Base-by-base conservation (phyloP, 37 sponge, comb jelly and placozoan genomes). In the Ianthella basta region DNA sequence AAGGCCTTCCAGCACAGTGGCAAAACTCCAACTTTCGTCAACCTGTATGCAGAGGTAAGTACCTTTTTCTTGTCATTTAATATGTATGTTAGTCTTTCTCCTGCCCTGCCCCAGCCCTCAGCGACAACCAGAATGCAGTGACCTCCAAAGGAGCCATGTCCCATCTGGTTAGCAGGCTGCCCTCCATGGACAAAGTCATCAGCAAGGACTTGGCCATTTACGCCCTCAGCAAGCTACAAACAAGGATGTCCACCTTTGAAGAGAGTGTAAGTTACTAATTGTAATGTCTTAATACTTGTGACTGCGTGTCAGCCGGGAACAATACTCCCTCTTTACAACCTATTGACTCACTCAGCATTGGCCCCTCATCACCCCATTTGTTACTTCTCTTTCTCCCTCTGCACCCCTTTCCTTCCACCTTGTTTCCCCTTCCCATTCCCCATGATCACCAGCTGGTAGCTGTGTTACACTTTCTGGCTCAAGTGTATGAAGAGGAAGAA, bases 401-500 rank as follows among this genome's bases (percentile, higher is more conserved):
- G 3, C 50, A 3, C 8, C 8, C 50, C 50, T 44, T 44, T 8
- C 50, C 50, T 8, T 44, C 50, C 50, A 44, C 50, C 50, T 44
- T 44, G 6, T 44, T 44, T 44, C 50, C 50, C 50, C 50, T 44
- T 44, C 50, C 50, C 50, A 3, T 8, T 44, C 50, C 50, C 8
- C 50, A 3, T 44, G 4, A 16, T 70, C 15, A 34, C 18, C 78
- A 95, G 90, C 85, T 87, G 16, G 93, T 91, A 15, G 81, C 82
- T 15, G 59, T 96, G 0, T 65, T 94, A 27, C 70, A 88, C 4
- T 87, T 82, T 25, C 64, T 97, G 86, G 86, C 96, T 0, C 84
- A 82, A 50, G 83, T 95, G 4, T 89, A 87, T 50, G 98, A 95
- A 61, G 84, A 75, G 4, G 94, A 93, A 41, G 88, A 95, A 36